Evolutionary conservation across 2,888 invertebrate genomes (phyloP).

Genomic region (Cordylochernes scorpioides): DNA sequence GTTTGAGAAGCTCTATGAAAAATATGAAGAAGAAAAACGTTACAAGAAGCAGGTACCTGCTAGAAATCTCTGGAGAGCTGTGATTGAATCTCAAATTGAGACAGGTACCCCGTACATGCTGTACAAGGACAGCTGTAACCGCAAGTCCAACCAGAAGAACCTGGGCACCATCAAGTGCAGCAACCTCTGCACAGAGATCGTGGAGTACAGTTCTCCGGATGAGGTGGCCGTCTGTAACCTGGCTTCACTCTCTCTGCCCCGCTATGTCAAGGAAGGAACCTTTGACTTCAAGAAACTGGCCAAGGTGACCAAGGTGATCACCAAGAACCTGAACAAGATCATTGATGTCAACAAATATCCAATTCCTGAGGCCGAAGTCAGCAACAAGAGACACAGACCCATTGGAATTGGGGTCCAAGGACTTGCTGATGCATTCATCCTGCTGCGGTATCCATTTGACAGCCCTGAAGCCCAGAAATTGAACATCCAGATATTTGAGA

Average conservation of each 20-base stretch:
- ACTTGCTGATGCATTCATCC: slow-evolving; percentile 77
- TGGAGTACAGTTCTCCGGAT: slow-evolving; percentile 69
- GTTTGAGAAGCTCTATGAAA: slow-evolving; percentile 59
- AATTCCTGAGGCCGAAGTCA: slow-evolving; percentile 39
- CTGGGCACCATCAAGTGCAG: slow-evolving; percentile 93
- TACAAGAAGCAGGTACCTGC: slow-evolving; percentile 40
- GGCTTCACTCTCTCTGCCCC: slow-evolving; percentile 84
- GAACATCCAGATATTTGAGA: slow-evolving; percentile 90
- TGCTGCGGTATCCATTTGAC: slow-evolving; percentile 78
- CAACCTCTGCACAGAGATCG: slow-evolving; percentile 90
- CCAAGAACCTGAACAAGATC: slow-evolving; percentile 77
- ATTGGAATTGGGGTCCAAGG: slow-evolving; percentile 84
- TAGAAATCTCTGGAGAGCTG: slow-evolving; percentile 69
- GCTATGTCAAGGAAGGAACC: slow-evolving; percentile 42
- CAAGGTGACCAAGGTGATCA: slow-evolving; percentile 58
- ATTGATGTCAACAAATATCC: slow-evolving; percentile 93
- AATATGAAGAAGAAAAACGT: slow-evolving; percentile 53
- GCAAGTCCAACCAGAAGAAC: slow-evolving; percentile 92
- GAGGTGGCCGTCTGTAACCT: slow-evolving; percentile 93
- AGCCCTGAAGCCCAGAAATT: slow-evolving; percentile 53
- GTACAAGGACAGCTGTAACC: slow-evolving; percentile 82
- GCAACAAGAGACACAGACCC: slow-evolving; percentile 47
- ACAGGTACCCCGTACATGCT: slow-evolving; percentile 95
- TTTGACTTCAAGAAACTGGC: slow-evolving; percentile 69
- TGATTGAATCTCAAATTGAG: slow-evolving; percentile 80